These are phyloP conservation scores for Cirrhinus mrigala DNA, from an alignment of 2,797 vertebrate genomes.

Conservation along the genomic window DNA sequence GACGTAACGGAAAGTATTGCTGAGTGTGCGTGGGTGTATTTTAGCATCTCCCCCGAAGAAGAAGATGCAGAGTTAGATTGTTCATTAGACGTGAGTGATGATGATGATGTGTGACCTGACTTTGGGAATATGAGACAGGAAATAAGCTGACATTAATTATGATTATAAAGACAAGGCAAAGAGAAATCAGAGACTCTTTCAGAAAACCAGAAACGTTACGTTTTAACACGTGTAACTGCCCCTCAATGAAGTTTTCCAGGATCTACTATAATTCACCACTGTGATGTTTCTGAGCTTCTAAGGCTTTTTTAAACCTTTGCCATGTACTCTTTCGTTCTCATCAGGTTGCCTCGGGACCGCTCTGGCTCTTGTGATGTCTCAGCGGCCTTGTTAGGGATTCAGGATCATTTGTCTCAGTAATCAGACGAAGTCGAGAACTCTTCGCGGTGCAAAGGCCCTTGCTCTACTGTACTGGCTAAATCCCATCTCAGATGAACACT, in stretches of 20 bases:
- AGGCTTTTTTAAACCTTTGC: constrained; percentile 10
- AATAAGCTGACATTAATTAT: constrained; percentile 28
- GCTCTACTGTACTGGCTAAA: constrained; percentile 19
- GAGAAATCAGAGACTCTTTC: not conserved
- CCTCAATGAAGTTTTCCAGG: constrained; percentile 1
- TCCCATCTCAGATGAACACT: constrained; percentile 16
- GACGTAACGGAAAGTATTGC: not conserved
- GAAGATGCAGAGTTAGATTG: constrained; percentile 30
- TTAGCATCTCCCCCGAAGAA: constrained; percentile 26
- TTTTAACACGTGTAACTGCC: not conserved
- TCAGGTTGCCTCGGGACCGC: constrained; percentile 27
- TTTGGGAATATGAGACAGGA: constrained; percentile 17
- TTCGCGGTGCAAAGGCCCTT: constrained; percentile 39
- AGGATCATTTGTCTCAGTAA: constrained; percentile 59
- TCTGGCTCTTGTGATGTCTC: constrained; percentile 55
- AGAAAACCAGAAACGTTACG: not conserved
- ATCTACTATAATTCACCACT: constrained; percentile 42
- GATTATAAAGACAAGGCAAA: constrained; percentile 26
- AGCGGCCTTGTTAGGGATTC: constrained; percentile 63
- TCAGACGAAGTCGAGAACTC: constrained; percentile 49
- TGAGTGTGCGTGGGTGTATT: not conserved
- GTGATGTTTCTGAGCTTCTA: constrained; percentile 47
- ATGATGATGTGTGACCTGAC: constrained; percentile 29
- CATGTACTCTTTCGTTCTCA: constrained; percentile 8
- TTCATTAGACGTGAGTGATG: constrained; percentile 43